Percentiles rank a stretch among this genome's conserved stretches.
These are phyloP conservation scores for Oncopodura yosiiana DNA, from an alignment of 1,140 invertebrate genomes.

Conservation along the genomic window DNA sequence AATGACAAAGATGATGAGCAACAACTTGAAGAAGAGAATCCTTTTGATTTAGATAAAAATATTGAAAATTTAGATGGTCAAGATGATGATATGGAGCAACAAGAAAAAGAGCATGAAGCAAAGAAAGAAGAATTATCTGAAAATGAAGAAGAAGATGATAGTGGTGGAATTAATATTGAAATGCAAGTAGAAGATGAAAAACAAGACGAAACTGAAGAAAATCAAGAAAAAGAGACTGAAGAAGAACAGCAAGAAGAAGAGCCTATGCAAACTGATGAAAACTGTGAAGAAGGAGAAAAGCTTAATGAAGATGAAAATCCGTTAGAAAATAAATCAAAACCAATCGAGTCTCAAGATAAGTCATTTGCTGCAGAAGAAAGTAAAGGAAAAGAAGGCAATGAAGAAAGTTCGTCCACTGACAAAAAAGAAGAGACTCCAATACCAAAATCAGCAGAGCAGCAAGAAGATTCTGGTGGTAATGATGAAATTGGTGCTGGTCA, in stretches of 20 bases:
- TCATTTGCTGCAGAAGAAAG: constrained; percentile 35
- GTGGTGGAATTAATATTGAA: constrained; percentile 47
- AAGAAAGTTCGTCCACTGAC: constrained; percentile 43
- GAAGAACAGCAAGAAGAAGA: constrained; percentile 22
- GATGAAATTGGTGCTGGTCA: constrained; percentile 53
- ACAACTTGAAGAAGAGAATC: constrained; percentile 43
- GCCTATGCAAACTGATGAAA: constrained; percentile 21
- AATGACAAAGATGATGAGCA: constrained; percentile 46
- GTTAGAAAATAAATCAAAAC: constrained; percentile 36
- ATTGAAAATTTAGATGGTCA: too few relatives aligned
- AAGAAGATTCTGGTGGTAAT: constrained; percentile 27
- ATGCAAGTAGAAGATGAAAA: constrained; percentile 38
- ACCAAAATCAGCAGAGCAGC: constrained; percentile 34
- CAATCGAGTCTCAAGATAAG: constrained; percentile 37
- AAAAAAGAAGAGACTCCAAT: constrained; percentile 42
- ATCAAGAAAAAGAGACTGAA: constrained; percentile 18
- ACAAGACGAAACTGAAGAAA: constrained; percentile 17
- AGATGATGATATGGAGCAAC: too few relatives aligned
- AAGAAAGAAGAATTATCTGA: constrained; percentile 49
- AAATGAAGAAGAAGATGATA: constrained; percentile 50
- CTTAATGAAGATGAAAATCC: constrained; percentile 31
- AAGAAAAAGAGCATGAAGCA: constrained; percentile 37
- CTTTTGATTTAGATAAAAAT: constrained; percentile 34
- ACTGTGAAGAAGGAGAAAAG: constrained; percentile 32
- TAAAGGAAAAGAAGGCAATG: constrained; percentile 44